Conservation (phyloP, 2,888 invertebrate species). For the Tricholauxania praeusta region DNA sequence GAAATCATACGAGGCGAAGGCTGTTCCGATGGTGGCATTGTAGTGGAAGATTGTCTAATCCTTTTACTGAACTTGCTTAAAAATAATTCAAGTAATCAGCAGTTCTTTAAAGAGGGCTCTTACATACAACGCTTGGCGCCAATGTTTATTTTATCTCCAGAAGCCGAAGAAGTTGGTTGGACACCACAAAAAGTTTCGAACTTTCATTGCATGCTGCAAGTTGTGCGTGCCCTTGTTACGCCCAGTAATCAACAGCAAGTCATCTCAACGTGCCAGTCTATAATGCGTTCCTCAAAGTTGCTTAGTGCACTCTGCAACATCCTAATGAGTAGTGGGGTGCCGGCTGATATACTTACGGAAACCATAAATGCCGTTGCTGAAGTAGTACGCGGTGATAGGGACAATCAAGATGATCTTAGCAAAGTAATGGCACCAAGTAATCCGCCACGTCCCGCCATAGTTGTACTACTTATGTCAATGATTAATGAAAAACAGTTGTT, state of each 20-base stretch:
- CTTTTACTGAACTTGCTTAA: constrained; percentile 92
- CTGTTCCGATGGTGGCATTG: constrained; percentile 94
- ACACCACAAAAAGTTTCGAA: constrained; percentile 95
- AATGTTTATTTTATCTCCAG: constrained; percentile 85
- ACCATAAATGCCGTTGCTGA: constrained; percentile 96
- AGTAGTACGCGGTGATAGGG: constrained; percentile 85
- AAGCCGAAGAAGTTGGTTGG: constrained; percentile 83
- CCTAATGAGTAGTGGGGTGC: constrained; percentile 95
- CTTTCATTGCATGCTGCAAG: constrained; percentile 90
- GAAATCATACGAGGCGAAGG: constrained; percentile 94
- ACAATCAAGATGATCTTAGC: constrained; percentile 93
- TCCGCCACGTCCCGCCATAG: constrained; percentile 93
- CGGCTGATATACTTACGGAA: constrained; percentile 95
- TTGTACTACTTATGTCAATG: constrained; percentile 97
- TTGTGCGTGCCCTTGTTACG: constrained; percentile 91
- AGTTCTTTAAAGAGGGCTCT: constrained; percentile 98
- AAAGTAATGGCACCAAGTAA: constrained; percentile 92
- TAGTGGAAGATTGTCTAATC: constrained; percentile 96
- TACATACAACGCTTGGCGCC: constrained; percentile 91
- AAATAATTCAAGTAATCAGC: constrained; percentile 97
- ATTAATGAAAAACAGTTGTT: constrained; percentile 98
- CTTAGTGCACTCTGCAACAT: constrained; percentile 87
- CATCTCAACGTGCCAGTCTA: constrained; percentile 85
- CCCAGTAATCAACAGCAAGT: constrained; percentile 93
- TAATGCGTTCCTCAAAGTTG: constrained; percentile 86